phyloP scores from a whole-genome alignment of 2,113 vertebrate genomes.

The Pygoscelis antarcticus region DNA sequence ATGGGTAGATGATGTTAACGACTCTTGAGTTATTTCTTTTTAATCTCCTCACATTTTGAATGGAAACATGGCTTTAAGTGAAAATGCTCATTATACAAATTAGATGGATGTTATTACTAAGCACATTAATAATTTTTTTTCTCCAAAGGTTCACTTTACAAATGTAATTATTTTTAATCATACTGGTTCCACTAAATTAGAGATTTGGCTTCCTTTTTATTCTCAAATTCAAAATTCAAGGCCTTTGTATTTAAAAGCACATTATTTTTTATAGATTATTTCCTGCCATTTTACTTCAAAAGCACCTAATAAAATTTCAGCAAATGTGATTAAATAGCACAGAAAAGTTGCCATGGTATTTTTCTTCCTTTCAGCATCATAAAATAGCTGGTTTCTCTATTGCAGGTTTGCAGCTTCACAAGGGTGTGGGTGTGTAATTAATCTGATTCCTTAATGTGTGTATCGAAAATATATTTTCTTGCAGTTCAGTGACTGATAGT shows the following conservation, averaged over 20 bases:
- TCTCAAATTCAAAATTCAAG: conserved; percentile 37
- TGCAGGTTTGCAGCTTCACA: background rate
- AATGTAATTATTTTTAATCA: conserved; percentile 65
- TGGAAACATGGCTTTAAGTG: conserved; percentile 39
- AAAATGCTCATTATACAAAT: conserved; percentile 60
- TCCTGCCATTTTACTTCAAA: conserved; percentile 50
- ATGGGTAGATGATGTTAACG: background rate
- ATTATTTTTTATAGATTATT: conserved; percentile 39
- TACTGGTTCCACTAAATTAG: conserved; percentile 61
- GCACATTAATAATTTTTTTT: conserved; percentile 52
- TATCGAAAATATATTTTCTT: background rate
- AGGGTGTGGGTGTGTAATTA: background rate
- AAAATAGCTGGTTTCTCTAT: background rate
- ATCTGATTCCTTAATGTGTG: background rate
- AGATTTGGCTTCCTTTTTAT: conserved; percentile 12
- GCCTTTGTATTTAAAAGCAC: conserved; percentile 27
- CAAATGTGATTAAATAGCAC: conserved; percentile 34
- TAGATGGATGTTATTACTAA: conserved; percentile 54
- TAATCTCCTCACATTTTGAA: conserved; percentile 27
- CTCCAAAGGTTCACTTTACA: conserved; percentile 48
- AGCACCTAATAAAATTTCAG: conserved; percentile 24
- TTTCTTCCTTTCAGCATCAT: background rate
- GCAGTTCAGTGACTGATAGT: background rate
- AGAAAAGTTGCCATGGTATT: conserved; percentile 38
- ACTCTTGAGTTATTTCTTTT: conserved; percentile 30